phyloP scores from a whole-genome alignment of 1,140 invertebrate species.

The Drosophila parabipectinata region DNA sequence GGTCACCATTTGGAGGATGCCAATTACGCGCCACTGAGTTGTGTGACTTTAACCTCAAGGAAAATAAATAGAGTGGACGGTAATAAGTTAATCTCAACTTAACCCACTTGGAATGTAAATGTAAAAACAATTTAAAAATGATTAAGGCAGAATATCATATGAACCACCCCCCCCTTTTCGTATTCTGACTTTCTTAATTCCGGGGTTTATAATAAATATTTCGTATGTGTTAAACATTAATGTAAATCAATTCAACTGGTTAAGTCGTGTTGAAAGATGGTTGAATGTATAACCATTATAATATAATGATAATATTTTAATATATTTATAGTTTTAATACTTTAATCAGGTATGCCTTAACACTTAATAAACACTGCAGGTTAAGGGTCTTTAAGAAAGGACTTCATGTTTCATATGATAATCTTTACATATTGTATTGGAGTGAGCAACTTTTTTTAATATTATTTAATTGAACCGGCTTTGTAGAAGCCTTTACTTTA shows the following conservation, averaged over 20 bases:
- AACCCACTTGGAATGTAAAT: background rate
- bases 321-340: background rate
- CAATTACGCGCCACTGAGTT: conserved; percentile 33
- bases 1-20: conserved; percentile 40
- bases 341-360: background rate
- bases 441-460: too few species aligned
- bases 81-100: background rate
- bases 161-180: background rate
- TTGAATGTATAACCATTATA: too few species aligned
- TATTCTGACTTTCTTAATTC: background rate
- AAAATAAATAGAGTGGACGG: background rate
- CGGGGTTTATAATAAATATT: background rate
- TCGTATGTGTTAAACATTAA: background rate
- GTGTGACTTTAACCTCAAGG: conserved; percentile 12
- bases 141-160: background rate
- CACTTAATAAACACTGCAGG: background rate
- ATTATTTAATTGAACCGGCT: too few species aligned
- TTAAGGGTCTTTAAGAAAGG: background rate
- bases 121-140: background rate
- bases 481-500: too few species aligned
- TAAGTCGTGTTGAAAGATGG: background rate
- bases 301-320: too few species aligned
- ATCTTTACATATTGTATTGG: background rate
- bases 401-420: background rate
- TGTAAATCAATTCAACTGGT: background rate